phyloP scores from a whole-genome alignment of 2,113 vertebrate species.

The Antidorcas marsupialis region DNA sequence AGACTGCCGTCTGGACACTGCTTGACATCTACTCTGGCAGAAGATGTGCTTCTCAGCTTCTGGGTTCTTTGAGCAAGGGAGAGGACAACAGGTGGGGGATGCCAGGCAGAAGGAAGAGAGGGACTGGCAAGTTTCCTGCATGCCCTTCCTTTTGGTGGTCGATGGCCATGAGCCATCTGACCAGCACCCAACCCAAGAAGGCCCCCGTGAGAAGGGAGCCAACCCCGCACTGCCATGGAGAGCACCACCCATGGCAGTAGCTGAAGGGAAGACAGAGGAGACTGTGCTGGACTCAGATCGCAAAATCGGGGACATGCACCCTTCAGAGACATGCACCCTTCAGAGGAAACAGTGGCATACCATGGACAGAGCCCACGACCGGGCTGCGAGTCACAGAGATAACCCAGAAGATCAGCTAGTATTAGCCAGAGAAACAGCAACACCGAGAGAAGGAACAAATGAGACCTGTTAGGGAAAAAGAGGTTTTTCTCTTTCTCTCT shows the following conservation, averaged over 20 bases:
- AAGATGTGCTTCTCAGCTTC: not conserved
- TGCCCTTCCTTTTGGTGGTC: not conserved
- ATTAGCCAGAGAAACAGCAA: constrained; percentile 18
- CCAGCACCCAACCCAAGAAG: not conserved
- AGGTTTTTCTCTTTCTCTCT: not conserved
- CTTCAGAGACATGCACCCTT: not conserved
- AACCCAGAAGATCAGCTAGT: not conserved
- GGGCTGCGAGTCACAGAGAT: not conserved
- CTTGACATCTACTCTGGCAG: not conserved
- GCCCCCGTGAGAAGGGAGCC: not conserved
- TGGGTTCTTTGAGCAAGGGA: not conserved
- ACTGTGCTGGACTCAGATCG: not conserved
- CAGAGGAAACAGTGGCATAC: not conserved
- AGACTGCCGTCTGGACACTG: not conserved
- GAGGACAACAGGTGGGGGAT: not conserved
- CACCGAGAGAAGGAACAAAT: not conserved
- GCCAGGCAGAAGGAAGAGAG: not conserved
- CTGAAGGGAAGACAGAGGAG: not conserved
- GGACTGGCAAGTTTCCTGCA: not conserved
- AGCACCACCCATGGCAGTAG: not conserved
- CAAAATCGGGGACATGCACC: not conserved
- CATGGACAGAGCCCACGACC: not conserved
- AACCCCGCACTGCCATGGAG: not conserved
- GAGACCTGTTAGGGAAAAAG: not conserved
- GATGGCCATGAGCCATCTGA: not conserved